A percentile compares a stretch with the other conserved stretches of the same genome.
phyloP scores from a whole-genome alignment of 2,888 invertebrate genomes.

The Epiperipatus broadwayi region DNA sequence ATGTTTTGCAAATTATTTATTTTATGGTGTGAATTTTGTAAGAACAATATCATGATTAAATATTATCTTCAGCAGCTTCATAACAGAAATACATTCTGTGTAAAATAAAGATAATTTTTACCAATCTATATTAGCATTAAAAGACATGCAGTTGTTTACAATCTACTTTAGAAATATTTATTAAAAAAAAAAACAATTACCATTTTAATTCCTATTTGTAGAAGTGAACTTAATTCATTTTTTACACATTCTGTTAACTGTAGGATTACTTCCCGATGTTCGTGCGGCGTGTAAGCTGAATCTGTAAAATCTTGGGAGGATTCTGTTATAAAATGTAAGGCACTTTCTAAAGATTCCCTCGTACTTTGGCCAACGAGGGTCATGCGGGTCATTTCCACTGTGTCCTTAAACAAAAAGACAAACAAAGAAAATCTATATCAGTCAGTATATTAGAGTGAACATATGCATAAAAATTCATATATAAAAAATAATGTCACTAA shows the following conservation, averaged over 20 bases:
- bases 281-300: conserved; percentile 93
- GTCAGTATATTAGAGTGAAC: not conserved
- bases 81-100: no score
- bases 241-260: conserved; percentile 66
- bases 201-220: conserved; percentile 62
- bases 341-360: conserved; percentile 59
- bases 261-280: conserved; percentile 84
- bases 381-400: conserved; percentile 65
- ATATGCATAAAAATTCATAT: no score
- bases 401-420: conserved; percentile 33
- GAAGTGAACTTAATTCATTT: conserved; percentile 70
- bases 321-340: conserved; percentile 76
- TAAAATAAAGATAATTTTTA: no score
- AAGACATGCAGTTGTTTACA: no score
- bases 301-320: conserved; percentile 92
- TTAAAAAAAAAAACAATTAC: no score
- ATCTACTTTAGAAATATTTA: no score
- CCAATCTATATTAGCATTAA: no score
- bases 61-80: no score
- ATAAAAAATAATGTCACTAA: not conserved
- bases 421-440: conserved; percentile 5
- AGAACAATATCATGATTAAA: no score
- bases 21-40: no score
- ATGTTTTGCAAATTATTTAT: no score
- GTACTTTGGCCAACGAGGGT: conserved; percentile 45